Evolutionary conservation across 2,113 vertebrate species (phyloP).

Genomic region (Zosterops borbonicus): DNA sequence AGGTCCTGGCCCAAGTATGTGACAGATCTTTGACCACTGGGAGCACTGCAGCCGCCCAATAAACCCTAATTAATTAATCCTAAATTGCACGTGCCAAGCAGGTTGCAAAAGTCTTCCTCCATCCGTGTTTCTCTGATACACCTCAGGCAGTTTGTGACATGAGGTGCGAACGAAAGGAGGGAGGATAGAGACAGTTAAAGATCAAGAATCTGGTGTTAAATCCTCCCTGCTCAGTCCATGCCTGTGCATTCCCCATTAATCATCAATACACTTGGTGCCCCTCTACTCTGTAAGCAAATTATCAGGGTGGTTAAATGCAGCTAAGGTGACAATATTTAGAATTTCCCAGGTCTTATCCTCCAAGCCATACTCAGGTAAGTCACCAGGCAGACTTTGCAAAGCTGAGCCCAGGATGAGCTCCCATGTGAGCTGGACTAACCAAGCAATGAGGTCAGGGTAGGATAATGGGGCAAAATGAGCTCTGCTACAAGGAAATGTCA

Average conservation of each 20-base stretch:
- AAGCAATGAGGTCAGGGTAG: constrained; percentile 46
- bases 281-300: neutral
- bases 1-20: neutral
- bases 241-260: neutral
- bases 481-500: constrained; percentile 45
- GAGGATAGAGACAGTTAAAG: neutral
- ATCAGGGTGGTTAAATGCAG: neutral
- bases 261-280: neutral
- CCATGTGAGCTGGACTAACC: neutral
- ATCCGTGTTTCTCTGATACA: neutral
- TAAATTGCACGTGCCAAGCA: neutral
- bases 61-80: neutral
- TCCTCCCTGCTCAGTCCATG: neutral
- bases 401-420: neutral
- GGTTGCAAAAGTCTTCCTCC: neutral
- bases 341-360: neutral
- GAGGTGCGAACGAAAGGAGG: neutral
- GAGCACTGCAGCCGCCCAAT: neutral
- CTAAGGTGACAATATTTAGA: neutral
- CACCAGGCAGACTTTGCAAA: neutral
- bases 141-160: neutral
- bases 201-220: neutral
- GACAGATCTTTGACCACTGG: neutral
- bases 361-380: neutral
- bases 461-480: constrained; percentile 52